Conservation (phyloP, 1,140 invertebrate genomes). For the Neuroterus valhalla region DNA sequence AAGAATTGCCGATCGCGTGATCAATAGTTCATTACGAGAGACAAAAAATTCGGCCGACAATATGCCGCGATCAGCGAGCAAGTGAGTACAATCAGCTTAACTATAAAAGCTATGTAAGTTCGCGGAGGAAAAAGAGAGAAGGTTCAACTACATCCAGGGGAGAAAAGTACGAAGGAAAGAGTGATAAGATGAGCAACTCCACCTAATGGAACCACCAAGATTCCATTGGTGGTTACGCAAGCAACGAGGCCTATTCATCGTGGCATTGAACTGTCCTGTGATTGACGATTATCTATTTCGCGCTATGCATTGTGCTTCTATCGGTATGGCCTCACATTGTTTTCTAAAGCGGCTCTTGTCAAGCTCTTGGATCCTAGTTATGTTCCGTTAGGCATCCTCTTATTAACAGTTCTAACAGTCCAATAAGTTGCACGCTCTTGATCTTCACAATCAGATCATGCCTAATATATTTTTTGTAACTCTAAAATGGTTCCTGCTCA, state of each 20-base stretch:
- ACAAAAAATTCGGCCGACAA: slow-evolving; percentile 65
- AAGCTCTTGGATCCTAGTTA: no score
- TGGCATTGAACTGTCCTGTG: slow-evolving; percentile 54
- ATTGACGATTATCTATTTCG: slow-evolving; percentile 65
- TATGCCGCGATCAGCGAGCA: slow-evolving; percentile 43
- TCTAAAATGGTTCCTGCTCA: no score
- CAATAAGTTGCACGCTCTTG: no score
- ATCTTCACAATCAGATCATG: no score
- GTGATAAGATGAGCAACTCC: slow-evolving; percentile 39
- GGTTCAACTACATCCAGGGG: slow-evolving; percentile 14
- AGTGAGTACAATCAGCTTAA: slow-evolving; percentile 52
- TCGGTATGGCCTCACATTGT: slow-evolving; percentile 32
- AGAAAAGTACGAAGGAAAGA: slow-evolving; percentile 34
- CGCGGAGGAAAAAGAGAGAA: slow-evolving; percentile 39
- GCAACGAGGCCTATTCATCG: slow-evolving; percentile 64
- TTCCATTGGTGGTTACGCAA: slow-evolving; percentile 58
- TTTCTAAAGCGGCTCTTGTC: no score
- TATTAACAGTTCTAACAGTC: no score
- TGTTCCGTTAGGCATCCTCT: no score
- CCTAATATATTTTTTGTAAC: no score
- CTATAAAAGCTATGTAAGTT: slow-evolving; percentile 42
- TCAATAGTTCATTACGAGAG: slow-evolving; percentile 68
- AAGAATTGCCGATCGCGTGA: slow-evolving; percentile 56
- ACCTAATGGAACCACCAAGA: slow-evolving; percentile 6
- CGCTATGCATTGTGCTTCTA: slow-evolving; percentile 51